Percentiles rank a stretch among this genome's conserved stretches.
Evolutionary conservation across 2,113 vertebrate species (phyloP).

Genomic region (Hepsetus odoe): DNA sequence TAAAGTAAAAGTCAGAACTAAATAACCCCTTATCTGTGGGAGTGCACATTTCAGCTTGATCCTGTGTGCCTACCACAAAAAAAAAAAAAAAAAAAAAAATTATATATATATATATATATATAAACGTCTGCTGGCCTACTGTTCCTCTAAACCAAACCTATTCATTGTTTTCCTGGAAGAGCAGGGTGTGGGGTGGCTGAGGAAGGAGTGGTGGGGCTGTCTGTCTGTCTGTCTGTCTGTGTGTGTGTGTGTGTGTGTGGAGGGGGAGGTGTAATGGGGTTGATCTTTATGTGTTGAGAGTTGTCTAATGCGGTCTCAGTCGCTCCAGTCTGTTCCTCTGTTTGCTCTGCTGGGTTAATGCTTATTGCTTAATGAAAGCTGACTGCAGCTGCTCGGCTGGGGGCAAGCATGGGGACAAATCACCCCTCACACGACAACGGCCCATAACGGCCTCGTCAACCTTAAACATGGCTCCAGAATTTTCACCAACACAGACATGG

Average conservation of each 20-base stretch:
- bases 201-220: slow-evolving; percentile 37
- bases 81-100: too few species aligned
- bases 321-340: slow-evolving; percentile 58
- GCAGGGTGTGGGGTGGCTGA: slow-evolving; percentile 12
- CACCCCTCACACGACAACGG: slow-evolving; percentile 9
- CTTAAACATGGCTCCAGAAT: slow-evolving; percentile 6
- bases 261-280: slow-evolving; percentile 58
- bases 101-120: too few species aligned
- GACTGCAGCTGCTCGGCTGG: slow-evolving; percentile 45
- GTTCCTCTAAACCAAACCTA: slow-evolving; percentile 12
- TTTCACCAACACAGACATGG: slow-evolving; percentile 2
- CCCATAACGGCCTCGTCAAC: slow-evolving; percentile 10
- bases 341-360: slow-evolving; percentile 51
- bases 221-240: slow-evolving; percentile 8
- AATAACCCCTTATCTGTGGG: too few species aligned
- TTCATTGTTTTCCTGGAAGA: slow-evolving; percentile 55
- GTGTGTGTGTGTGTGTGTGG: slow-evolving; percentile 12
- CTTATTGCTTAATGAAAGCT: slow-evolving; percentile 58
- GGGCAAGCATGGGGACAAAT: slow-evolving; percentile 35
- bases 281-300: slow-evolving; percentile 58
- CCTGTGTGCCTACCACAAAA: too few species aligned
- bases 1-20: too few species aligned
- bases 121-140: neutral
- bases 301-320: slow-evolving; percentile 39
- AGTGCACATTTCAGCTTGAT: too few species aligned